Base-by-base conservation (phyloP, 1,140 invertebrate genomes). In the Lethrus apterus region DNA sequence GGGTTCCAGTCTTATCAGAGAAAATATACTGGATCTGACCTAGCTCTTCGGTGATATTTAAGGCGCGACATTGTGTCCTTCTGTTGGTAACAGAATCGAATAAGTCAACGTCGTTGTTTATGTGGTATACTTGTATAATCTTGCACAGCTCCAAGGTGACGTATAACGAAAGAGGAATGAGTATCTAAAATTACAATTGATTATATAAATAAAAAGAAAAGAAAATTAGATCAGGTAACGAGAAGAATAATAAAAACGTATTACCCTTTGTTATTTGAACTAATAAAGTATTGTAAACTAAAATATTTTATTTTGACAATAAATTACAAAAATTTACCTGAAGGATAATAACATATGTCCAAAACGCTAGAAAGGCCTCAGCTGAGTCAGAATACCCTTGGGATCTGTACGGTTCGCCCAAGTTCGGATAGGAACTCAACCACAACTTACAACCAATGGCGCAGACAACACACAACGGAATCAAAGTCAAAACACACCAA, bases 141-240 rank as follows among this genome's bases (percentile, higher is more conserved):
- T 98, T 98, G 40, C 94, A 91, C 72, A 98, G 81, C 73, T 99
- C 95, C 56, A 98, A 83, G 2, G 93, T 95, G 3, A 98, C 93
- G 67, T 98, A 98, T 41, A 99, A 69, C 2, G 93, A 95, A 11
- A 99, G 70, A 1, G 95, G 95, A 68, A 99, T 98, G 83, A 98
- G 93, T 23, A 96, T 86, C 83, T 88, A 66, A 15, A 70, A 69
- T 13, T 44, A 32, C 44, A 26, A 41, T 17, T n/a, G n/a, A 33
- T 11, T 5, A 33, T 5, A 33, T 33, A 7, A 26, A n/a, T 7
- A 26, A 26, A 26, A 7, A 26, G 23, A 26, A 26, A 26, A 26
- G 23, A 26, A 26, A 26, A 26, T n/a, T 5, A 33, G 5, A 33
- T 33, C 5, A 33, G 13, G 32, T 33, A 5, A 26, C 5, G 23